These are phyloP conservation scores for Dicyrtomina minuta DNA, from an alignment of 2,888 invertebrate species.

Conservation along the genomic window DNA sequence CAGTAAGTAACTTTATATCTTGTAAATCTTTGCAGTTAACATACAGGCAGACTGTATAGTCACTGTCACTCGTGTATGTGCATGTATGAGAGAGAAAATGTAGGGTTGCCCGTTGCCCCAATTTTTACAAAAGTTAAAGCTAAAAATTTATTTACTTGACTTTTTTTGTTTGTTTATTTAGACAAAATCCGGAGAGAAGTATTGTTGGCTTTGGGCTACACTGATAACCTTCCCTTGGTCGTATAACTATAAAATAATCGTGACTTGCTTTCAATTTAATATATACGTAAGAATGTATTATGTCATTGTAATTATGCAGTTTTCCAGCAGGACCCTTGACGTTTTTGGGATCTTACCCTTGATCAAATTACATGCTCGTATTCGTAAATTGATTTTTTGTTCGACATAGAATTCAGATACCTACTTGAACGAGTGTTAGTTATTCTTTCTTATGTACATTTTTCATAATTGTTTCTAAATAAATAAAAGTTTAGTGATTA, in stretches of 20 bases:
- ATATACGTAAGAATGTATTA: no score
- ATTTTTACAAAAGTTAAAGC: neutral
- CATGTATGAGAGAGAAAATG: neutral
- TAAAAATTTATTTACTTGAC: neutral
- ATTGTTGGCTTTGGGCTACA: constrained; percentile 26
- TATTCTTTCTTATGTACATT: no score
- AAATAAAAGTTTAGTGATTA: no score
- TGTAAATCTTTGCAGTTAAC: no score
- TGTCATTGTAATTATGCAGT: neutral
- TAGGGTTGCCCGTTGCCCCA: neutral
- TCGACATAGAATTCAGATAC: no score
- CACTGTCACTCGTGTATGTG: neutral
- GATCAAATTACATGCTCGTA: no score
- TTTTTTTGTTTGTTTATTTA: neutral
- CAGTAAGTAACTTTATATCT: constrained; percentile 22
- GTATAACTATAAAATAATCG: neutral
- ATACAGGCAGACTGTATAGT: neutral
- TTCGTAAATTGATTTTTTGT: no score
- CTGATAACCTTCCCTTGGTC: constrained; percentile 20
- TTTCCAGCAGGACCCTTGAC: neutral
- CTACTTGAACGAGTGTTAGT: no score
- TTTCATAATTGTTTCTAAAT: no score
- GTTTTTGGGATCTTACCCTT: neutral
- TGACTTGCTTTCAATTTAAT: no score
- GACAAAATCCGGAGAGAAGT: constrained; percentile 22